Percentiles rank a stretch among this genome's conserved stretches.
phyloP scores from a whole-genome alignment of 2,797 vertebrate genomes.

The Choloepus didactylus region DNA sequence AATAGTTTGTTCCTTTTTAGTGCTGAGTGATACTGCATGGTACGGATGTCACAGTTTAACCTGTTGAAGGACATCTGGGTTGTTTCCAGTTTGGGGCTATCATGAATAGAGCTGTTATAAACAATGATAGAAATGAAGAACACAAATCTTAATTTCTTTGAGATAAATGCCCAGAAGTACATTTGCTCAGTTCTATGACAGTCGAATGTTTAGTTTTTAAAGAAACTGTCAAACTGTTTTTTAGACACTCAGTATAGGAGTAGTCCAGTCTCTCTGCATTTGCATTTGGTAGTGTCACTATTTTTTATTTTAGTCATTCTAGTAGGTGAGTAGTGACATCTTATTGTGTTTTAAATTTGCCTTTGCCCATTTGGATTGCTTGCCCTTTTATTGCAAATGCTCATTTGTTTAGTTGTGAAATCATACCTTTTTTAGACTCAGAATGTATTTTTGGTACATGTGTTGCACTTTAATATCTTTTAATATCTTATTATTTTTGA shows the following conservation, averaged over 20 bases:
- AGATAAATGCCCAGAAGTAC: background rate
- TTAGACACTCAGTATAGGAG: background rate
- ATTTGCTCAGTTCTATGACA: no score
- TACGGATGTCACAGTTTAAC: background rate
- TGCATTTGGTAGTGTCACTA: background rate
- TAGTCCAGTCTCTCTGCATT: background rate
- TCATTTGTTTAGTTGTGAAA: no score
- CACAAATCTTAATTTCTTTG: background rate
- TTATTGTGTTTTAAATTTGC: background rate
- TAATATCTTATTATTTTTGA: no score
- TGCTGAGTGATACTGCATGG: background rate
- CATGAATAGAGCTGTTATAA: background rate
- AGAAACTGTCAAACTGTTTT: background rate
- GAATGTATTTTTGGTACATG: no score
- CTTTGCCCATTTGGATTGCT: background rate
- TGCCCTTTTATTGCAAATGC: no score
- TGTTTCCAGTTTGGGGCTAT: background rate
- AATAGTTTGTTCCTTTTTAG: background rate
- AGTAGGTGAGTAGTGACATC: background rate
- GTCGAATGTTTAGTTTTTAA: background rate
- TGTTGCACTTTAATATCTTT: no score
- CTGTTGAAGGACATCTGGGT: background rate
- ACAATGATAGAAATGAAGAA: background rate
- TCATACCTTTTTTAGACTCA: no score
- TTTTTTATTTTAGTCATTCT: background rate